Evolutionary conservation across 1,140 invertebrate species (phyloP).

Genomic region (Drosophila sulfurigaster): DNA sequence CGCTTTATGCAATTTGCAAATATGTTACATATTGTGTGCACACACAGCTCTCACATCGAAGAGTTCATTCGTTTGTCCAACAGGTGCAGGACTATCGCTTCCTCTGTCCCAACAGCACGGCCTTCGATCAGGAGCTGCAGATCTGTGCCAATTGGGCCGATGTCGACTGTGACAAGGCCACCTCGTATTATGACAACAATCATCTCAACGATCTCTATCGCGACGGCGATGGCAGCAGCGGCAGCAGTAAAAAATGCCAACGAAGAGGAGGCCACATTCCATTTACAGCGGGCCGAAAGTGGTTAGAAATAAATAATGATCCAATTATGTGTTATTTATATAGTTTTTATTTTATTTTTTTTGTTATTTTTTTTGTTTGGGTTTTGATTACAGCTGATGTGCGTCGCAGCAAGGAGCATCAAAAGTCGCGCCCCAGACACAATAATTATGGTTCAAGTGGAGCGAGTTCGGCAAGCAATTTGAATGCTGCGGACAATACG

Average conservation of each 20-base stretch:
- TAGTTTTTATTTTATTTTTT: conserved; percentile 4
- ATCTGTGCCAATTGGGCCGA: conserved; percentile 96
- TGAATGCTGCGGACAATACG: conserved; percentile 66
- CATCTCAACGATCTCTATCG: conserved; percentile 92
- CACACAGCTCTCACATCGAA: conserved; percentile 76
- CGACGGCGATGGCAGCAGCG: conserved; percentile 87
- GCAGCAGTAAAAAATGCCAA: conserved; percentile 87
- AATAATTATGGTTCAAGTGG: conserved; percentile 51
- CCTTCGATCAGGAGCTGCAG: conserved; percentile 96
- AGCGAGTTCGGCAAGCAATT: conserved; percentile 48
- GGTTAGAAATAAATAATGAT: conserved; percentile 82
- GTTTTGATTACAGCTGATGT: conserved; percentile 71
- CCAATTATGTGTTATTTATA: conserved; percentile 20
- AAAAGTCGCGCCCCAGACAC: conserved; percentile 73
- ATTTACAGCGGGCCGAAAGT: conserved; percentile 91
- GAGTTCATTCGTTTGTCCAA: conserved; percentile 82
- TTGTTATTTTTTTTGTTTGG: neutral
- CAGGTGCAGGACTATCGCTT: conserved; percentile 93
- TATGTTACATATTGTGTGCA: conserved; percentile 48
- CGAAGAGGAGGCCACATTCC: conserved; percentile 90
- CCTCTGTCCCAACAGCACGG: conserved; percentile 95
- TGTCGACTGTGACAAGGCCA: conserved; percentile 92
- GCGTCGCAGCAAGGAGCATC: conserved; percentile 79
- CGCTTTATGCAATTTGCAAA: conserved; percentile 28
- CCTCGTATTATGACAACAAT: conserved; percentile 92